Base-by-base conservation (phyloP, 2,113 vertebrate genomes). In the Forbesichthys agassizii region DNA sequence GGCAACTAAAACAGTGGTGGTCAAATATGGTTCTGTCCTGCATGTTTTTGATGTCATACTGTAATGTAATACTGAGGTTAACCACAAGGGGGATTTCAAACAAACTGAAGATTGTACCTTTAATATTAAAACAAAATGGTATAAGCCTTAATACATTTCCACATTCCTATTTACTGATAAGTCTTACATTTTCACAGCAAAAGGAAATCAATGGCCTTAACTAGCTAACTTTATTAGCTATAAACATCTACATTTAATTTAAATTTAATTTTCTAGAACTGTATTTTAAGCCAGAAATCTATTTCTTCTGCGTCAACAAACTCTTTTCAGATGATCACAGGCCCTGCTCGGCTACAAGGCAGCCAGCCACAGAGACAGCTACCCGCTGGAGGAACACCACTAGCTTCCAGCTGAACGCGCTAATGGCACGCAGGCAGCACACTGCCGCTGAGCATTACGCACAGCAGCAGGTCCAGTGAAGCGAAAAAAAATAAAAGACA, bases 361-460 rank as follows among this genome's bases (percentile, higher is more conserved):
- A 61, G 57, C 59, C 49, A 14, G 16, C 55, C 20, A 20, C 18
- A 16, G 5, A 46, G 47, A 77, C 18, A 77, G 66, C 64, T 59
- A 65, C 68, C 68, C 48, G 53, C 59, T 5, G 66, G 69, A 77
- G 54, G 69, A 73, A 27, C 47, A 47, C 49, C 11, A 64, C 79
- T 66, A 46, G 68, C 65, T 84, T 86, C 79, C 69, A 10, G 63
- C 64, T 84, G 68, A 80, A 77, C 1, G 80, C 82, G 80, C 79
- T 73, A 71, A 77, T 63, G 47, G 77, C 68, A 57, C 11, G 66
- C 11, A 69, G 83, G 33, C 64, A 73, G 12, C 54, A 84, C 73
- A 66, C 74, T 42, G 82, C 68, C 66, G 48, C 66, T 2, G 78
- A 75, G 77, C 69, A 77, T 81, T 73, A 53, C 36, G 0, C 61